phyloP scores from a whole-genome alignment of 2,888 invertebrate species.

The Drosophila crucigera region DNA sequence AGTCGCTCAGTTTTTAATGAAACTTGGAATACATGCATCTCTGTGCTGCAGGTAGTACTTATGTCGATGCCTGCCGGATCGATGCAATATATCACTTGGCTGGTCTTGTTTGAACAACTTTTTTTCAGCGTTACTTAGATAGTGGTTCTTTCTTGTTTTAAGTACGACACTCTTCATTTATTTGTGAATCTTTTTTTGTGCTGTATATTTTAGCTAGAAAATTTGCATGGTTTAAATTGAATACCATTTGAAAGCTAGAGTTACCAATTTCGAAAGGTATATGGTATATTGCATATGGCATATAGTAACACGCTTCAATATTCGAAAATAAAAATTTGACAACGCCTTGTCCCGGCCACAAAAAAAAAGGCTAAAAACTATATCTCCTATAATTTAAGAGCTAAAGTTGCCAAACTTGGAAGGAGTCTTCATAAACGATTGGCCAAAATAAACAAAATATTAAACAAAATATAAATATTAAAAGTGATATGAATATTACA shows the following conservation, averaged over 20 bases:
- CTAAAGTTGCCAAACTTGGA: not conserved
- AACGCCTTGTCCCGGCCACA: not conserved
- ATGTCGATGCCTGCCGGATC: not conserved
- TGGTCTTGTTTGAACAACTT: no score
- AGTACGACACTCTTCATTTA: not conserved
- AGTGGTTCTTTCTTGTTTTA: not conserved
- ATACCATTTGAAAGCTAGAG: no score
- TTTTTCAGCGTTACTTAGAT: no score
- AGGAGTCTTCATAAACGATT: not conserved
- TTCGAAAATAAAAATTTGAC: not conserved
- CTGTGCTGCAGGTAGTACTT: not conserved
- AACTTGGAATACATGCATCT: not conserved
- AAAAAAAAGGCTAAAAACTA: not conserved
- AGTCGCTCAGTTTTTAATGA: not conserved
- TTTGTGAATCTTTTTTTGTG: not conserved
- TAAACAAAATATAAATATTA: not conserved
- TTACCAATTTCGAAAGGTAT: no score
- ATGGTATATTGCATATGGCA: not conserved
- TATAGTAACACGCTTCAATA: not conserved
- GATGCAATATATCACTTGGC: not conserved
- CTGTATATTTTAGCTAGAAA: not conserved
- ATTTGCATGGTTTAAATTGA: no score
- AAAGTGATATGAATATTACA: accelerated
- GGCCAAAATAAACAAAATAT: not conserved
- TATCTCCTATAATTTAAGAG: not conserved